Base-by-base conservation (phyloP, 2,797 vertebrate species). In the Malurus leucopterus region DNA sequence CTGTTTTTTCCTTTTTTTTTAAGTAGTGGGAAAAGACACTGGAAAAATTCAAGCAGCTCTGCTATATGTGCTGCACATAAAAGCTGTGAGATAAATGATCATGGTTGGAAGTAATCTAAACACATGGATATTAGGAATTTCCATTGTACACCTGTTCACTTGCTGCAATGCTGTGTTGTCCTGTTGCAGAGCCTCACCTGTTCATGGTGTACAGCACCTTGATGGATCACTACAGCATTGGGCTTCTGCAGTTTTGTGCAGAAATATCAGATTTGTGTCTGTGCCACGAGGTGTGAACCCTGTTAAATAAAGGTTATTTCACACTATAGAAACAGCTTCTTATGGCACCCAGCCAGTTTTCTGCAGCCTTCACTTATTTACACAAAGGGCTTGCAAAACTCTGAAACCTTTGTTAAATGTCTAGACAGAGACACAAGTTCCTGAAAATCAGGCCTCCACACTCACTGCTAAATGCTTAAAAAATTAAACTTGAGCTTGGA, bases 1-100 rank as follows among this genome's bases (percentile, higher is more conserved):
- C 4, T 15, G 11, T 4, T 5, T 9, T 9, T 18, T 18, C 26
- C 4, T 15, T 2, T 4, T 8, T 34, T 43, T 26, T 34, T 14
- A 40, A 64, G 20, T 34, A 57, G 24, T 21, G 12, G 34, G 26
- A 0, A 20, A 63, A 55, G 23, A 19, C 22, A 22, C 13, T 85
- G 38, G 19, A 70, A 70, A 59, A 76, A 32, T 34, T 32, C 40
- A 64, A 38, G 51, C 51, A 77, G 16, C 29, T 26, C 34, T 41
- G 8, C 30, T 50, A 0, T 2, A 1, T 50, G 30, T 80, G 63
- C 63, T 72, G 38, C 11, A 26, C 46, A 1, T 41, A 30, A 8
- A 47, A 51, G 13, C 62, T 80, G 41, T 43, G 44, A 4, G 4
- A 16, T 87, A 36, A 82, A 38, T 3, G 1, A 23, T 67, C 34